Evolutionary conservation across 2,113 vertebrate genomes (phyloP).

Genomic region (Cyprinodon brontotheroides): DNA sequence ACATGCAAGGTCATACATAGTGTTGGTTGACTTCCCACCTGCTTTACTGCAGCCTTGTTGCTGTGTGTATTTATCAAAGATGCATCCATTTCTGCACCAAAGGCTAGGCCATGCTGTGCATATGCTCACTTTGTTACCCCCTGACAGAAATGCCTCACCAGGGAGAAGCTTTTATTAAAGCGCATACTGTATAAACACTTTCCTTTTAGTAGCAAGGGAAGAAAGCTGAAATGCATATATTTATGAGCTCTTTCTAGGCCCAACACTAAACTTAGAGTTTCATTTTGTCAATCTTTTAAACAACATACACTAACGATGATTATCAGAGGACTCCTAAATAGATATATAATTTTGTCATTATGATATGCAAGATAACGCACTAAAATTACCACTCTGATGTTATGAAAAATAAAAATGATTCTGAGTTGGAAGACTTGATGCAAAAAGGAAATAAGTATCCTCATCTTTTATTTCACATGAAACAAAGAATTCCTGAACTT

Average conservation of each 20-base stretch:
- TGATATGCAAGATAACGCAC: neutral
- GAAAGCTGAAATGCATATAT: conserved; percentile 58
- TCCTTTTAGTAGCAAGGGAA: conserved; percentile 63
- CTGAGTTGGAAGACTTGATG: conserved; percentile 5
- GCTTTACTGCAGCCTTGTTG: conserved; percentile 56
- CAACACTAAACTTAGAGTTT: conserved; percentile 62
- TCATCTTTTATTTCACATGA: conserved; percentile 1
- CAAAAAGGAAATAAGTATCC: conserved; percentile 19
- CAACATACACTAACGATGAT: neutral
- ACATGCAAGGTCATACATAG: conserved; percentile 57
- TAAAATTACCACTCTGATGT: neutral
- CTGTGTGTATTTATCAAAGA: conserved; percentile 62
- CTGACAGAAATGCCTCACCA: conserved; percentile 67
- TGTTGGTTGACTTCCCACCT: conserved; percentile 47
- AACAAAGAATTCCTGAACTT: neutral
- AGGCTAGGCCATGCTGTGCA: conserved; percentile 56
- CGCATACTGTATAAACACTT: conserved; percentile 61
- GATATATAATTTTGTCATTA: neutral
- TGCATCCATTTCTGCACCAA: conserved; percentile 49
- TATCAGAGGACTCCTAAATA: neutral
- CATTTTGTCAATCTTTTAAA: conserved; percentile 50
- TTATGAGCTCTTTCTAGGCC: conserved; percentile 50
- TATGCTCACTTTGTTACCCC: conserved; percentile 69
- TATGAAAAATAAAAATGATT: neutral
- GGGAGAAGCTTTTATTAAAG: conserved; percentile 70